phyloP scores from a whole-genome alignment of 2,797 vertebrate species.

The Rhabdophis nuchalis region DNA sequence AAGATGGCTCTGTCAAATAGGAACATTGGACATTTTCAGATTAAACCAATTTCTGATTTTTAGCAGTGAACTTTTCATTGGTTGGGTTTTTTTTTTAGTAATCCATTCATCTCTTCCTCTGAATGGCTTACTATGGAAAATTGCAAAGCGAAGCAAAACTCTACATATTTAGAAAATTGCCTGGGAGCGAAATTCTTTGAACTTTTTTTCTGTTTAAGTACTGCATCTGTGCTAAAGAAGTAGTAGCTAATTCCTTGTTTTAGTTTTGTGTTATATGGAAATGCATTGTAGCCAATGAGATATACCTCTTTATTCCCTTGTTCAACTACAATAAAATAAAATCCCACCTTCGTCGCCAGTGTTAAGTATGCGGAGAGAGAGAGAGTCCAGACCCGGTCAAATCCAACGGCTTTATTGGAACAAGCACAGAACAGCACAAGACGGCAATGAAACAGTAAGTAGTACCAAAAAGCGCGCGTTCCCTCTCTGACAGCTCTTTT shows the following conservation, averaged over 20 bases:
- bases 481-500: too few species aligned
- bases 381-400: too few species aligned
- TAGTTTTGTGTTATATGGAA: neutral
- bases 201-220: neutral
- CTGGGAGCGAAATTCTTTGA: neutral
- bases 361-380: too few species aligned
- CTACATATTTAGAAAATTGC: neutral
- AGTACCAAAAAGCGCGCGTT: too few species aligned
- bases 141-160: neutral
- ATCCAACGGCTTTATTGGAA: too few species aligned
- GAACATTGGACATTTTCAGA: neutral
- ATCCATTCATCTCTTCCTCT: neutral
- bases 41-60: neutral
- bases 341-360: too few species aligned
- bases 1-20: neutral
- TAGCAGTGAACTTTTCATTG: neutral
- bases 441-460: too few species aligned
- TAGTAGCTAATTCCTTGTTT: neutral
- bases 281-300: neutral
- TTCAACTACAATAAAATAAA: neutral
- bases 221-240: neutral
- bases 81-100: neutral
- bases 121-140: neutral
- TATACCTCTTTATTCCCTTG: neutral
- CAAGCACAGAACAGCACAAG: too few species aligned